phyloP scores from a whole-genome alignment of 2,797 vertebrate species.

The Mus caroli region DNA sequence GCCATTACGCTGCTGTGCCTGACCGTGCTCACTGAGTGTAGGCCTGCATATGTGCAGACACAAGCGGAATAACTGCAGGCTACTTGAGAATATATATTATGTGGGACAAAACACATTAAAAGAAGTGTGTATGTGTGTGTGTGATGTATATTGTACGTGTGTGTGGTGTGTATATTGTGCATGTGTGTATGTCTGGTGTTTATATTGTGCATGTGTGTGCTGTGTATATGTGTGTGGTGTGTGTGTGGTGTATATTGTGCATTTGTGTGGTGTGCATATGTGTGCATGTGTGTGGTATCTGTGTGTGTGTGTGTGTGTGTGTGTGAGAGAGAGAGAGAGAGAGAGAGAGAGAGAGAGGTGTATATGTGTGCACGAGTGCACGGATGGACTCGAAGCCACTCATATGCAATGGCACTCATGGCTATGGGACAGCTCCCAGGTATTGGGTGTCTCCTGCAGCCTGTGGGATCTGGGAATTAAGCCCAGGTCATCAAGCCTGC shows the following conservation, averaged over 20 bases:
- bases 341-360: no score
- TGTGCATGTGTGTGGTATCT: background rate
- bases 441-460: background rate
- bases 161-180: background rate
- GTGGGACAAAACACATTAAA: background rate
- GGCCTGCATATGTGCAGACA: background rate
- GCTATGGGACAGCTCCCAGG: background rate
- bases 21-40: background rate
- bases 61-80: background rate
- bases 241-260: background rate
- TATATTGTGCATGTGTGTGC: background rate
- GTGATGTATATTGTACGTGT: background rate
- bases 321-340: no score
- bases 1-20: background rate
- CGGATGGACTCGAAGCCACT: background rate
- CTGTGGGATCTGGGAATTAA: background rate
- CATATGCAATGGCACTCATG: background rate
- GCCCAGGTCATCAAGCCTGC: background rate
- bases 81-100: background rate
- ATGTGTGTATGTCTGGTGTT: background rate
- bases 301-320: background rate
- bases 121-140: background rate
- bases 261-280: background rate
- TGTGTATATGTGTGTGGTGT: background rate
- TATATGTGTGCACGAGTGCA: no score